Percentiles rank a stretch among this genome's conserved stretches.
phyloP scores from a whole-genome alignment of 2,113 vertebrate species.

The Rhadina sibilatrix region DNA sequence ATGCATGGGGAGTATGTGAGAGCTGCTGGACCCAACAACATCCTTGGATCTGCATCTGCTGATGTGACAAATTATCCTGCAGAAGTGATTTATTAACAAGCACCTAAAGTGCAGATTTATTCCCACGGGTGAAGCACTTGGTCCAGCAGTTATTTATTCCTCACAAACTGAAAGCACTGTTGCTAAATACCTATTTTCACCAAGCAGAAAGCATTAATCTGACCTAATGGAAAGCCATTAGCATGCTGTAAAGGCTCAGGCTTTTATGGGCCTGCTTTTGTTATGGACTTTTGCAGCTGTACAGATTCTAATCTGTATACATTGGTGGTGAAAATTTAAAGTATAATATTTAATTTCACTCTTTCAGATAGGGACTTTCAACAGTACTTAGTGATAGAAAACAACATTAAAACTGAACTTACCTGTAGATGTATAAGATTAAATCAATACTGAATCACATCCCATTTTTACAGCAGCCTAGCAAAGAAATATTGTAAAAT shows the following conservation, averaged over 20 bases:
- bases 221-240: conserved; percentile 47
- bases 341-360: neutral
- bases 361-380: neutral
- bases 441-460: conserved; percentile 5
- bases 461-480: neutral
- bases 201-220: conserved; percentile 35
- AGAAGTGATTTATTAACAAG: conserved; percentile 1
- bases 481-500: neutral
- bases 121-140: neutral
- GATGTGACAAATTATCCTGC: neutral
- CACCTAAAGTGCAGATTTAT: neutral
- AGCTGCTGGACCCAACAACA: neutral
- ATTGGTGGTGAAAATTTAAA: neutral
- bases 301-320: neutral
- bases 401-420: neutral
- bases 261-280: neutral
- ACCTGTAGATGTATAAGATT: neutral
- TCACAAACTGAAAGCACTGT: neutral
- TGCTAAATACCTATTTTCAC: conserved; percentile 42
- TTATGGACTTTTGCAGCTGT: conserved; percentile 3
- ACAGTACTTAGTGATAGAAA: neutral
- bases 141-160: conserved; percentile 26
- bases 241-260: conserved; percentile 1
- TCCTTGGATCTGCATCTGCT: neutral
- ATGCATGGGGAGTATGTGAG: fast-evolving